Evolutionary conservation across 2,888 invertebrate genomes (phyloP), one percentile per base, ranked within the genome.

Genomic region (Leptinotarsa haldemani): DNA sequence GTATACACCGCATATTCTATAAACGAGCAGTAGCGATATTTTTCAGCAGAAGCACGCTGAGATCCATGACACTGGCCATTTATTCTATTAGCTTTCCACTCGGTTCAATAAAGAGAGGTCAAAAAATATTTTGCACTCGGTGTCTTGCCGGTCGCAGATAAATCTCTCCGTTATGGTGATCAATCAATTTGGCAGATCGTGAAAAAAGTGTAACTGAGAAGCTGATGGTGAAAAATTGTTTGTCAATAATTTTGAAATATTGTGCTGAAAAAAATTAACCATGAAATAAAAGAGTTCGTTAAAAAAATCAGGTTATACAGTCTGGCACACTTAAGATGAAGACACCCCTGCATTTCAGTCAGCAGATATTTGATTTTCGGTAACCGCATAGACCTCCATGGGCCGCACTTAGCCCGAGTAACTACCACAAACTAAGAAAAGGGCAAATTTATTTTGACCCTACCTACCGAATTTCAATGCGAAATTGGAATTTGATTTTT

Each of bases 21-120:
- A 56, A 68, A 68, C 68, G 68, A 20, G 47, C 67, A 22, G 68
- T 68, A 68, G 67, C 67, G 48, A 48, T 68, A 68, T 68, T 56
- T 68, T 68, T 68, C 68, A 30, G 56, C 56, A 22, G 56, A 22
- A 53, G 53, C 68, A 68, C 30, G 68, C 68, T 68, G 68, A 68
- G 68, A 68, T 56, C 56, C 68, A 13, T 18, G 56, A 68, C 68
- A 52, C 40, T 47, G 20, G 56, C 46, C 50, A 68, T 68, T 68
- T 56, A 68, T 68, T n/a, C 68, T 56, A 56, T 68, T 56, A 56
- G 56, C 56, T 68, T 56, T 61, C 61, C 61, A 18, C 40, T 61
- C 40, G n/a, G 40, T 61, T 61, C 61, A 61, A 61, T 61, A 61
- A 61, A 61, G 61, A 30, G 61, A 30, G 61, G 61, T 61, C 61